Base-by-base conservation (phyloP, 2,113 vertebrate species). In the Alectura lathami region DNA sequence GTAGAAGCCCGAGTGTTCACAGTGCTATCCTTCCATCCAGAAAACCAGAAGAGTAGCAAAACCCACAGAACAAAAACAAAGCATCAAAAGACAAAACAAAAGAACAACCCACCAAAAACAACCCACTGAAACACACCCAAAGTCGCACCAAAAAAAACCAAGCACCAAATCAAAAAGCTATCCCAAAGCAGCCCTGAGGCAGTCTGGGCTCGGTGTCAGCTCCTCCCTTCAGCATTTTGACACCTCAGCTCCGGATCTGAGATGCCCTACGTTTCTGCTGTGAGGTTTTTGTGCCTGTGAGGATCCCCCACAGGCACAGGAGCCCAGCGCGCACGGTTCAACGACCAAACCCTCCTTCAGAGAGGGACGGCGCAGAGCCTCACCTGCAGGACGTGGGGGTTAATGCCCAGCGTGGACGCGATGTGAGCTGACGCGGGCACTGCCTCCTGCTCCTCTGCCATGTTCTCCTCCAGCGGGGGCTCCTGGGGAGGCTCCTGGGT, bases 381-480 rank as follows among this genome's bases (percentile, higher is more conserved):
- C 97, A 99, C 99, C 99, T 99, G 99, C 42, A 99, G 95, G 2
- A 98, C 97, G 68, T 99, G 99, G 6, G 99, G 99, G 97, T 99
- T 99, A 96, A 99, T 98, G 10, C 99, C 99, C 96, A 99, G 91
- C 0, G 97, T 98, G 5, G 99, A 99, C 0, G 98, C 98, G 1
- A 99, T 98, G 93, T 99, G 98, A 12, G 98, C 95, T 10, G 99
- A 99, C 0, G 98, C 98, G 0, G 99, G 98, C 47, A 99, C 43
- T 0, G 97, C 97, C 48, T 99, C 98, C 10, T 97, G 98, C 85
- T 99, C 98, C 1, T 98, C 98, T 0, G 88, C 81, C 29, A 96
- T 36, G 77, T 91, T 94, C 0, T 98, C 97, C 40, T 98, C 97
- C 9, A 86, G 40, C 7, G 91, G 2, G 48, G 97, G 90, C 88